Conservation (phyloP, 2,888 invertebrate genomes). For the Patella caerulea region DNA sequence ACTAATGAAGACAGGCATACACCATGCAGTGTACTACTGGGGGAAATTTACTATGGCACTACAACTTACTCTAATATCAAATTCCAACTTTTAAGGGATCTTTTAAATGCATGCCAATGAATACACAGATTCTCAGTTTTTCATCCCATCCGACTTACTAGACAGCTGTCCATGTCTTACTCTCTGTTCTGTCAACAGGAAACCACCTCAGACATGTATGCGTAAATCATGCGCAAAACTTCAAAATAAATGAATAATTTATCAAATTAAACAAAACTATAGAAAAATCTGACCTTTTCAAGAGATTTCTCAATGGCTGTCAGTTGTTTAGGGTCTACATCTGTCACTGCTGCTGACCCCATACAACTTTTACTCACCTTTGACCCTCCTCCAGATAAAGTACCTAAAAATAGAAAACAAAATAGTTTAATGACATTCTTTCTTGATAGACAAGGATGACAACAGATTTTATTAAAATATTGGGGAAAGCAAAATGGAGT, state of each 20-base stretch:
- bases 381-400: conserved; percentile 95
- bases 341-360: conserved; percentile 77
- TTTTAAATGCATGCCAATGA: too few relatives aligned
- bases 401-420: conserved; percentile 76
- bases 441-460: neutral
- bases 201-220: too few relatives aligned
- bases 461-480: too few relatives aligned
- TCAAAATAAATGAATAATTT: neutral
- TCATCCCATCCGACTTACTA: too few relatives aligned
- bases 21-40: too few relatives aligned
- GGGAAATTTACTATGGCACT: too few relatives aligned
- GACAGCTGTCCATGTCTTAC: too few relatives aligned
- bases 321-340: conserved; percentile 63
- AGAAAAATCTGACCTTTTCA: conserved; percentile 72
- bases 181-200: too few relatives aligned
- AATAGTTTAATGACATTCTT: neutral
- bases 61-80: too few relatives aligned
- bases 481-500: neutral
- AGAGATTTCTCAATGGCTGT: conserved; percentile 68
- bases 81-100: too few relatives aligned
- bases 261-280: neutral
- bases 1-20: too few relatives aligned
- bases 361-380: conserved; percentile 83
- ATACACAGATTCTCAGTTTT: too few relatives aligned
- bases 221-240: neutral